phyloP scores from a whole-genome alignment of 2,888 invertebrate genomes.

The Ophion ellenae region DNA sequence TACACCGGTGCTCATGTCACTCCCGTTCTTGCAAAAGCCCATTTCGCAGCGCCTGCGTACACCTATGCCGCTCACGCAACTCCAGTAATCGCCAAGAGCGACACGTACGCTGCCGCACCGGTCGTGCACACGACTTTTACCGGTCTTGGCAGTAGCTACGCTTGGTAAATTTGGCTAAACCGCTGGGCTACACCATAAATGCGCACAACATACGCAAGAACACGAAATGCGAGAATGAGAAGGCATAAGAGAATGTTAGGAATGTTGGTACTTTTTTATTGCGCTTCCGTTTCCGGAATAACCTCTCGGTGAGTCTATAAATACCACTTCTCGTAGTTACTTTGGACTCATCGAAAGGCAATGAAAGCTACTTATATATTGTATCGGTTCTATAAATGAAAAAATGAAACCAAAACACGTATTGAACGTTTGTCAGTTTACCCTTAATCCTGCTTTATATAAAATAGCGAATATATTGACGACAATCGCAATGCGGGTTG shows the following conservation, averaged over 20 bases:
- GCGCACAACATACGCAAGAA: too few species aligned
- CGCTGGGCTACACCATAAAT: conserved; percentile 56
- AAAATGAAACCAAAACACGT: conserved; percentile 16
- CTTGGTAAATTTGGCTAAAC: conserved; percentile 72
- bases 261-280: background rate
- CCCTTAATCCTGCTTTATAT: too few species aligned
- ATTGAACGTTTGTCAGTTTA: background rate
- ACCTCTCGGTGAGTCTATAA: too few species aligned
- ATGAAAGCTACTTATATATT: conserved; percentile 20
- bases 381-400: conserved; percentile 44
- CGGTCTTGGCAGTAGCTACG: conserved; percentile 74
- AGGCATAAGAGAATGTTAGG: background rate
- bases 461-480: too few species aligned
- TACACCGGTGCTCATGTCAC: conserved; percentile 62
- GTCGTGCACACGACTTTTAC: conserved; percentile 72
- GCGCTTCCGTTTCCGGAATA: background rate
- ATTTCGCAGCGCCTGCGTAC: conserved; percentile 65
- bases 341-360: background rate
- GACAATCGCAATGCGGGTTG: too few species aligned
- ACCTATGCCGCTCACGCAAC: conserved; percentile 51
- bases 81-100: conserved; percentile 48
- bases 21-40: conserved; percentile 67
- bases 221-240: background rate
- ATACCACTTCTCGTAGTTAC: background rate
- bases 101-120: conserved; percentile 63